phyloP scores from a whole-genome alignment of 2,113 vertebrate genomes.

The Poecilia latipinna region DNA sequence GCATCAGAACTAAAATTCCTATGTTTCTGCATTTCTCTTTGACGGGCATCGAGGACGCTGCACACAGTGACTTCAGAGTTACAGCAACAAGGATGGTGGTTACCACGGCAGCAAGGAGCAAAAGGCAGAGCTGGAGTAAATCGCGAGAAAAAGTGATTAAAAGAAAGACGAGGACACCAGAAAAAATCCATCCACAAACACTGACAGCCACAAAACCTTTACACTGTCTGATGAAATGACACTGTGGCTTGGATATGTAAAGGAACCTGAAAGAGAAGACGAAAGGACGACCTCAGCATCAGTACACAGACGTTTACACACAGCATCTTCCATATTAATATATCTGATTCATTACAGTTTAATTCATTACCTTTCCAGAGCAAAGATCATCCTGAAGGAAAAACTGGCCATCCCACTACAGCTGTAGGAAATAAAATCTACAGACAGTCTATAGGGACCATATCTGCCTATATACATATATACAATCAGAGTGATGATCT shows the following conservation, averaged over 20 bases:
- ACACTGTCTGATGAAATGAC: not conserved
- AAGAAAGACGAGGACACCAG: not conserved
- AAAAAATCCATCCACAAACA: not conserved
- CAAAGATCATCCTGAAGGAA: not conserved
- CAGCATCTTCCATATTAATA: no score
- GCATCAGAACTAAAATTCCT: not conserved
- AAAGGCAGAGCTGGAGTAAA: not conserved
- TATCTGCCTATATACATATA: accelerated
- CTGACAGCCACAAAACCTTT: not conserved
- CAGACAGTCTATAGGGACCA: accelerated
- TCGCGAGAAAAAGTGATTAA: not conserved
- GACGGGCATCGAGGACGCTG: not conserved
- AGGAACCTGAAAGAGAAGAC: not conserved
- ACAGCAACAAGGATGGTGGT: not conserved
- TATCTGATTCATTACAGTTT: no score
- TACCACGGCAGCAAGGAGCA: not conserved
- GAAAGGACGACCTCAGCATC: not conserved
- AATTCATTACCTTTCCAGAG: not conserved
- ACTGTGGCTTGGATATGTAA: not conserved
- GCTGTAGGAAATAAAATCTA: not conserved
- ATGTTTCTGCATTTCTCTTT: not conserved
- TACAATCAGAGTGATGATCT: not conserved
- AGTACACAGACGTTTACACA: no score
- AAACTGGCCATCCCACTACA: accelerated
- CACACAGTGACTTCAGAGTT: not conserved